Conservation (phyloP, 2,797 vertebrate genomes). For the Acestrorhynchus altus region DNA sequence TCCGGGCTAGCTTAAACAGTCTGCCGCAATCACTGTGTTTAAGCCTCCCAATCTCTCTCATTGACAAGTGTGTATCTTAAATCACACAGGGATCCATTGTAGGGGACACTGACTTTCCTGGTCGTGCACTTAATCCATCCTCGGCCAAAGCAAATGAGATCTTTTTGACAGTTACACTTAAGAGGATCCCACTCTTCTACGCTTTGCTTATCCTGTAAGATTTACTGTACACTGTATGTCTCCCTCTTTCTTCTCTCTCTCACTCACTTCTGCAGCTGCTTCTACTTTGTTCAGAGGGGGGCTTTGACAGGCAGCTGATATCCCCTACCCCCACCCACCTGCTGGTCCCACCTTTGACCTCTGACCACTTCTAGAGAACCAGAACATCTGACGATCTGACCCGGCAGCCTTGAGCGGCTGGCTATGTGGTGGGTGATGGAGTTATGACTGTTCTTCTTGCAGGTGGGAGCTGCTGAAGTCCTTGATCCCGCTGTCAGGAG, state of each 20-base stretch:
- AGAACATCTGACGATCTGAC: conserved; percentile 58
- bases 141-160: conserved; percentile 7
- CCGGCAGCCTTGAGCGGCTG: conserved; percentile 43
- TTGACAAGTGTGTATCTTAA: conserved; percentile 56
- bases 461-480: conserved; percentile 29
- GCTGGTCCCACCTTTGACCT: conserved; percentile 50
- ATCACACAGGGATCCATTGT: conserved; percentile 37
- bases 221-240: conserved; percentile 33
- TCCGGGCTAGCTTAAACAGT: conserved; percentile 27
- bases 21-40: conserved; percentile 37
- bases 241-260: conserved; percentile 6
- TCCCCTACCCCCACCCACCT: conserved; percentile 51
- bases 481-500: background rate
- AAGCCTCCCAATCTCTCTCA: conserved; percentile 48
- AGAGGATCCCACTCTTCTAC: conserved; percentile 27
- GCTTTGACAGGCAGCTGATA: conserved; percentile 44
- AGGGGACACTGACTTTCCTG: conserved; percentile 26
- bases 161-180: conserved; percentile 9
- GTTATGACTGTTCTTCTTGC: conserved; percentile 38
- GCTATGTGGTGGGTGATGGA: conserved; percentile 28
- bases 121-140: conserved; percentile 25
- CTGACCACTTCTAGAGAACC: conserved; percentile 49
- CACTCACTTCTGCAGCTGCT: conserved; percentile 57
- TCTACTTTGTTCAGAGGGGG: conserved; percentile 50
- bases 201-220: conserved; percentile 51